Conservation (phyloP, 2,888 invertebrate genomes). For the Meteorus colon region DNA sequence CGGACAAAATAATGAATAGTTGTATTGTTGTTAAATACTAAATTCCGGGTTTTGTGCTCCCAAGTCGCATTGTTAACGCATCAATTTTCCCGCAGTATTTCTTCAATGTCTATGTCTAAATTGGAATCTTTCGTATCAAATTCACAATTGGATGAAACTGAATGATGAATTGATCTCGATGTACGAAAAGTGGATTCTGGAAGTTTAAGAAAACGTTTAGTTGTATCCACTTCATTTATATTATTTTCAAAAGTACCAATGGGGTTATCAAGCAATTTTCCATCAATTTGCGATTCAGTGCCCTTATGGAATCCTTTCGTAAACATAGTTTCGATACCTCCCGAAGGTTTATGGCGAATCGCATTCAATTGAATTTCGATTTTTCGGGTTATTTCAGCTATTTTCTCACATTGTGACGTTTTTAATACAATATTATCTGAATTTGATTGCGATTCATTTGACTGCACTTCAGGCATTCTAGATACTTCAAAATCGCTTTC, state of each 20-base stretch:
- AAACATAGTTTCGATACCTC: conserved; percentile 69
- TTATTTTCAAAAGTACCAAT: neutral
- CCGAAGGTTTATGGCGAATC: conserved; percentile 64
- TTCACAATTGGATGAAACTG: conserved; percentile 26
- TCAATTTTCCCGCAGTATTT: conserved; percentile 62
- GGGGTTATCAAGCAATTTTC: neutral
- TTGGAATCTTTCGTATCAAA: conserved; percentile 59
- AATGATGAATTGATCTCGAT: conserved; percentile 42
- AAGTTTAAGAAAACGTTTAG: conserved; percentile 37
- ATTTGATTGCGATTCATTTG: conserved; percentile 66
- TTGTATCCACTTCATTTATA: conserved; percentile 27
- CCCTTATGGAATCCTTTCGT: conserved; percentile 47
- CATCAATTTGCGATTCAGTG: conserved; percentile 19
- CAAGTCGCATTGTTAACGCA: neutral
- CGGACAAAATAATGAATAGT: neutral
- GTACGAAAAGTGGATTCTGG: conserved; percentile 61
- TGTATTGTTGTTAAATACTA: neutral
- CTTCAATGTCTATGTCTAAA: conserved; percentile 65
- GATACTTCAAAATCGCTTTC: conserved; percentile 76
- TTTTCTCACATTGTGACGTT: conserved; percentile 57
- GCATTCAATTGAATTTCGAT: conserved; percentile 72
- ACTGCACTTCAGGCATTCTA: conserved; percentile 75
- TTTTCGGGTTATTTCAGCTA: conserved; percentile 74
- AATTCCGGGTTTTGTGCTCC: neutral
- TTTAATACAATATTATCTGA: conserved; percentile 28